These are phyloP conservation scores for Myoxocephalus aenaeus DNA, from an alignment of 2,797 vertebrate species.

Conservation along the genomic window DNA sequence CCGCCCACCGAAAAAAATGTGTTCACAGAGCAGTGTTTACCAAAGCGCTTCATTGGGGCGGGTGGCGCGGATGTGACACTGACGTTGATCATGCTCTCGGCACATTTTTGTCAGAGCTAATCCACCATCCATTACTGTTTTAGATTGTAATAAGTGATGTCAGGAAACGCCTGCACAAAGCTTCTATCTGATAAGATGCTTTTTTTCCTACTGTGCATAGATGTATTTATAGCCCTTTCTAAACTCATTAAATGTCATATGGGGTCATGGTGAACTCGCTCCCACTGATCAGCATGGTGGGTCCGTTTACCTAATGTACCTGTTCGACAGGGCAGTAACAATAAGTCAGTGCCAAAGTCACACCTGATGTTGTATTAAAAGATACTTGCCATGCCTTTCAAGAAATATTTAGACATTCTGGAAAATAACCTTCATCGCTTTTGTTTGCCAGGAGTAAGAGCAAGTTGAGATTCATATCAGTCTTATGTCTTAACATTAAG, in stretches of 20 bases:
- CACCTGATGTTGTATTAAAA: background rate
- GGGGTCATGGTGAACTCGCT: background rate
- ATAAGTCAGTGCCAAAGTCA: background rate
- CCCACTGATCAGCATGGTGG: background rate
- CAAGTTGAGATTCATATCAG: background rate
- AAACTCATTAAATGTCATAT: background rate
- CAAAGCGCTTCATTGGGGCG: constrained; percentile 31
- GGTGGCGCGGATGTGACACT: constrained; percentile 39
- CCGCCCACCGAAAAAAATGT: background rate
- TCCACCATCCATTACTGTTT: constrained; percentile 41
- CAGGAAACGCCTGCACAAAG: constrained; percentile 9
- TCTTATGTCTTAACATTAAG: background rate
- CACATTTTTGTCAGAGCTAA: constrained; percentile 33
- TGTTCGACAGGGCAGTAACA: background rate
- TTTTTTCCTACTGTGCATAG: background rate
- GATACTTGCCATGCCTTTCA: background rate
- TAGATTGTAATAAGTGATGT: constrained; percentile 33
- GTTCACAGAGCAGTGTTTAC: constrained; percentile 52
- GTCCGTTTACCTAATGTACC: background rate
- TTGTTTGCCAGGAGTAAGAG: background rate
- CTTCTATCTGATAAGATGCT: constrained; percentile 1
- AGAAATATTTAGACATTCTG: background rate
- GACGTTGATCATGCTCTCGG: constrained; percentile 44
- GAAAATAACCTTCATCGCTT: background rate
- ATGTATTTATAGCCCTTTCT: constrained; percentile 16